Conservation (phyloP, 1,140 invertebrate species). For the Carposina sasakii region DNA sequence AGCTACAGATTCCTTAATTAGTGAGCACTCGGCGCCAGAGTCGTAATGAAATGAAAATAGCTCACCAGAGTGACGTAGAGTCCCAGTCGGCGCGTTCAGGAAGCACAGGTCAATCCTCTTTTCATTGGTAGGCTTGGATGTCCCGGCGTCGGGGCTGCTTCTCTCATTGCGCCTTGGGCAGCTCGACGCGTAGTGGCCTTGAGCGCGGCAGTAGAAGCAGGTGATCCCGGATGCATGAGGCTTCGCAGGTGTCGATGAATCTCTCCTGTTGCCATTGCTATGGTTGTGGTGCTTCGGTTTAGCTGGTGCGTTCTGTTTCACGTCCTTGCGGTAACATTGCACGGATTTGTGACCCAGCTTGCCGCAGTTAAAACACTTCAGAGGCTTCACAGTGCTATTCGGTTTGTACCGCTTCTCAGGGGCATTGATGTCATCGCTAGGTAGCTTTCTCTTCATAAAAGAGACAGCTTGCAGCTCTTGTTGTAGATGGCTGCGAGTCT, state of each 20-base stretch:
- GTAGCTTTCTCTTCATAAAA: neutral
- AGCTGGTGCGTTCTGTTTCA: neutral
- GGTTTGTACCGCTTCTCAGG: neutral
- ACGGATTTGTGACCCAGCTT: neutral
- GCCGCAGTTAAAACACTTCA: neutral
- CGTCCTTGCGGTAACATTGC: neutral
- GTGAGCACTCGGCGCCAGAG: neutral
- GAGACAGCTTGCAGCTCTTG: neutral
- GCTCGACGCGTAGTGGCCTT: constrained; percentile 5
- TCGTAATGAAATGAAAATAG: constrained; percentile 2
- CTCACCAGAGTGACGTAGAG: neutral
- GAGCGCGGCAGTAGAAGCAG: constrained; percentile 4
- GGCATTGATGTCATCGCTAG: neutral
- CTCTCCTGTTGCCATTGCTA: neutral
- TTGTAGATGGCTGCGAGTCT: neutral
- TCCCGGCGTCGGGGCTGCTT: no score
- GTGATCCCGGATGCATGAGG: no score
- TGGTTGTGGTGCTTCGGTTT: neutral
- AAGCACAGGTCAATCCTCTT: neutral
- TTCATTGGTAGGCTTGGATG: neutral
- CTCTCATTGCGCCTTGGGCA: neutral
- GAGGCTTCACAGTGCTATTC: neutral
- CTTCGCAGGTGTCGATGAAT: neutral
- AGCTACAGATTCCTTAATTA: neutral
- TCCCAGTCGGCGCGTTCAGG: neutral